These are phyloP conservation scores for Scaptomyza tumidula DNA, from an alignment of 2,888 invertebrate species.

Conservation along the genomic window DNA sequence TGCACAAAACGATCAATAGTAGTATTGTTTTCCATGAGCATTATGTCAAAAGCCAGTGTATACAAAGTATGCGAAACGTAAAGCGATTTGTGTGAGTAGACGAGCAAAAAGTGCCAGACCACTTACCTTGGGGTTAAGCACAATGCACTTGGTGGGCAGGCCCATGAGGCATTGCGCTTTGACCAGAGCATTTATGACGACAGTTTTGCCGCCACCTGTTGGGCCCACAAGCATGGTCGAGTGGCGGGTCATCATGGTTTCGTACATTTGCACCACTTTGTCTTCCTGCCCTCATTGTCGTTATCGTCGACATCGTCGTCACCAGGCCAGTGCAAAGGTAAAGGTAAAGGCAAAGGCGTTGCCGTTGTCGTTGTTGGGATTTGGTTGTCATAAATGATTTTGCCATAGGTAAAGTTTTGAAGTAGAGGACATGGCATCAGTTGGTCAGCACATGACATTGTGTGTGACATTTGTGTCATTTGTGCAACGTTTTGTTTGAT, in stretches of 20 bases:
- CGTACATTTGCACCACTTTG: slow-evolving; percentile 95
- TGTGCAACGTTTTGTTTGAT: slow-evolving; percentile 77
- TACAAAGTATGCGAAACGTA: slow-evolving; percentile 21
- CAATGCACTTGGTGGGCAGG: slow-evolving; percentile 91
- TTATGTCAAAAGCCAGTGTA: background rate
- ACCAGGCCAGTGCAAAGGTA: slow-evolving; percentile 17
- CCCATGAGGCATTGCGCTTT: slow-evolving; percentile 91
- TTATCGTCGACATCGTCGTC: slow-evolving; percentile 6
- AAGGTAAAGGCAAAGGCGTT: slow-evolving; percentile 56
- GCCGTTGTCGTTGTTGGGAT: slow-evolving; percentile 59
- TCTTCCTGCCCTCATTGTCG: slow-evolving; percentile 87
- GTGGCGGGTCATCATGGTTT: slow-evolving; percentile 97
- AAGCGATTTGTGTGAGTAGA: slow-evolving; percentile 37
- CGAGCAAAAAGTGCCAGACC: slow-evolving; percentile 33
- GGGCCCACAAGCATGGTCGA: slow-evolving; percentile 96
- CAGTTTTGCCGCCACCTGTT: slow-evolving; percentile 96
- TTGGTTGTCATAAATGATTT: slow-evolving; percentile 77
- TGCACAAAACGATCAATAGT: background rate
- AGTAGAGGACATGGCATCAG: slow-evolving; percentile 52
- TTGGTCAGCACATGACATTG: slow-evolving; percentile 73
- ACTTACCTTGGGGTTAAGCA: slow-evolving; percentile 92
- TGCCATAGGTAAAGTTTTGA: slow-evolving; percentile 21
- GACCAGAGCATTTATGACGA: slow-evolving; percentile 91
- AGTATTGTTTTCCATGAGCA: background rate
- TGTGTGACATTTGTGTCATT: slow-evolving; percentile 72